Evolutionary conservation across 1,140 invertebrate genomes (phyloP).

Genomic region (Samia ricini): DNA sequence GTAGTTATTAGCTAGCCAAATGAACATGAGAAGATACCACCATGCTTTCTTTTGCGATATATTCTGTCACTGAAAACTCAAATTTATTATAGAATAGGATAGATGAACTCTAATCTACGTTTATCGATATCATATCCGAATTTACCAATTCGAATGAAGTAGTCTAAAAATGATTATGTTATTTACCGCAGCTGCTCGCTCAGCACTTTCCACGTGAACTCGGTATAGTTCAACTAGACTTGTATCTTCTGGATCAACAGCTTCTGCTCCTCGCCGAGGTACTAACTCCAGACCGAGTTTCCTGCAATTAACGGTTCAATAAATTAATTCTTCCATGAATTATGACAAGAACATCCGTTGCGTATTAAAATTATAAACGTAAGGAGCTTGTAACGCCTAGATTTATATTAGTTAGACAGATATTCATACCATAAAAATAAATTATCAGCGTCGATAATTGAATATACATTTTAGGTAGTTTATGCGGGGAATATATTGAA

Average conservation of each 20-base stretch:
- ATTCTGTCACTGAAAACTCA: too few species aligned
- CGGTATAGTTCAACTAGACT: slow-evolving; percentile 93
- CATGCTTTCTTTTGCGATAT: too few species aligned
- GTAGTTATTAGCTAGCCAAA: too few species aligned
- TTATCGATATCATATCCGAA: too few species aligned
- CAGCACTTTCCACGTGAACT: slow-evolving; percentile 90
- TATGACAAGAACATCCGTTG: slow-evolving; percentile 59
- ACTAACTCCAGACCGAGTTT: slow-evolving; percentile 95
- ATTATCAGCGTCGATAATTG: not conserved
- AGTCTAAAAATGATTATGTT: too few species aligned
- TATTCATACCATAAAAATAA: not conserved
- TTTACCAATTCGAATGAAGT: too few species aligned
- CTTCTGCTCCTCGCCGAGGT: slow-evolving; percentile 89
- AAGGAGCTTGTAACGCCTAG: not conserved
- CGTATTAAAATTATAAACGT: not conserved
- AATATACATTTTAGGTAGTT: not conserved
- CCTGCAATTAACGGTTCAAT: slow-evolving; percentile 81
- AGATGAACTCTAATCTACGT: too few species aligned
- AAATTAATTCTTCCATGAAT: too few species aligned
- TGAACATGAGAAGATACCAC: too few species aligned
- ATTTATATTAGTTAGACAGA: not conserved
- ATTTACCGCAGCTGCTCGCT: slow-evolving; percentile 83
- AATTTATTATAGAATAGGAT: too few species aligned
- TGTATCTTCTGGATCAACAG: slow-evolving; percentile 92
- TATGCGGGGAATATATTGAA: too few species aligned